phyloP scores from a whole-genome alignment of 2,113 vertebrate species.

The Helogale parvula region DNA sequence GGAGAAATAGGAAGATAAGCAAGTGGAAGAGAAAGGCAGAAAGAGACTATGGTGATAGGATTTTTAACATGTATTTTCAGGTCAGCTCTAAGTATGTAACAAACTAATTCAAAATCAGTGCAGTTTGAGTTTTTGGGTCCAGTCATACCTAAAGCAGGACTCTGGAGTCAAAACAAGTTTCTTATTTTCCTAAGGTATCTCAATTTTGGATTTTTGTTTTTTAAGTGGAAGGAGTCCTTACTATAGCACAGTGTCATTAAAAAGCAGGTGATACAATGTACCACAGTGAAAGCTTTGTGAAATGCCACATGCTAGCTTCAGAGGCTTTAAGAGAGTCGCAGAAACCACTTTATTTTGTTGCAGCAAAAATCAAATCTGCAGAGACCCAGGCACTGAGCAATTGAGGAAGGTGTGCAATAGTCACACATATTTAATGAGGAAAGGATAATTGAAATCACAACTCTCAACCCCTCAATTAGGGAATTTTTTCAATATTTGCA shows the following conservation, averaged over 20 bases:
- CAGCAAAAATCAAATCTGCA: neutral
- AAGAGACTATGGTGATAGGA: neutral
- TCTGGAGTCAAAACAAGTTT: neutral
- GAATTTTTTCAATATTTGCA: conserved; percentile 71
- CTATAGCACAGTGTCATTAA: neutral
- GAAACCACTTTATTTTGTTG: neutral
- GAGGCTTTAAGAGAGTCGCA: neutral
- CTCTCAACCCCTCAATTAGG: neutral
- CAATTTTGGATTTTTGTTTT: neutral
- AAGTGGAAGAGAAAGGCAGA: neutral
- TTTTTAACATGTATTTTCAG: neutral
- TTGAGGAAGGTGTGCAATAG: neutral
- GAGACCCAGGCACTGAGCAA: neutral
- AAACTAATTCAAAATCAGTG: neutral
- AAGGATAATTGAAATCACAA: neutral
- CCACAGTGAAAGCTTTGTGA: neutral
- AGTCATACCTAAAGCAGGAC: neutral
- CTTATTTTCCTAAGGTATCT: neutral
- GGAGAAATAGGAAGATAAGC: neutral
- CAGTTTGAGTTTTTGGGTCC: neutral
- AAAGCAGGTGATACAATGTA: neutral
- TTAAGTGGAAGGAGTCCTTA: neutral
- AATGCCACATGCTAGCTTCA: neutral
- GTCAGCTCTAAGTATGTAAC: neutral
- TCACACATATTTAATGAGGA: neutral